phyloP scores from a whole-genome alignment of 2,888 invertebrate species.

The Parnassius apollo region DNA sequence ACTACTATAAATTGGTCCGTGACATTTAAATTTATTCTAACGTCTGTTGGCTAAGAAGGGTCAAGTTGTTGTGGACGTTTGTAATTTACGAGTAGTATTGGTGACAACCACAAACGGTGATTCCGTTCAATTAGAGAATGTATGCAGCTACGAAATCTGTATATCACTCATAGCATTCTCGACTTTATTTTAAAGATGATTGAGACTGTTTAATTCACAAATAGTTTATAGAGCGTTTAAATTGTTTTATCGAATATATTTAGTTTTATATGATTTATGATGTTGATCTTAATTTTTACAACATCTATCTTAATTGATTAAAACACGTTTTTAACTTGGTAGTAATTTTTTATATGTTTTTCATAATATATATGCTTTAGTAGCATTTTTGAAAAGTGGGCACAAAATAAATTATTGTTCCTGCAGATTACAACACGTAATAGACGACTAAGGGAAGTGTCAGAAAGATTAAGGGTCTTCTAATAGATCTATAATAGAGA shows the following conservation, averaged over 20 bases:
- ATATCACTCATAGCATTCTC: no score
- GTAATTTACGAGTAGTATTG: conserved; percentile 43
- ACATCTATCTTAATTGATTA: no score
- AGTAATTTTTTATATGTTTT: no score
- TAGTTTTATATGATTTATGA: conserved; percentile 4
- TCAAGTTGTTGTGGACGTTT: conserved; percentile 24
- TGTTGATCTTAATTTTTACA: neutral
- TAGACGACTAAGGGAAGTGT: no score
- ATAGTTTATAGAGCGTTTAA: neutral
- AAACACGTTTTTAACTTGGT: no score
- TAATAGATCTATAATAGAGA: no score
- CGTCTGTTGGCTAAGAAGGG: neutral
- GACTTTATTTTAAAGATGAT: conserved; percentile 5
- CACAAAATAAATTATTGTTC: no score
- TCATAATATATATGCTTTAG: no score
- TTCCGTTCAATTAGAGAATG: conserved; percentile 50
- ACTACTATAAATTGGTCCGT: neutral
- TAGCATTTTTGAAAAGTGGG: no score
- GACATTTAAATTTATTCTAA: neutral
- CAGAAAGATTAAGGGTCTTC: no score
- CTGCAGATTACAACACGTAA: no score
- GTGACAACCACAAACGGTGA: conserved; percentile 47
- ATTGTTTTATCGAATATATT: conserved; percentile 10
- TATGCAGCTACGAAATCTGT: no score
- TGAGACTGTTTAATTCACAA: neutral